phyloP scores from a whole-genome alignment of 1,140 invertebrate species.

The Scaptomyza montana region DNA sequence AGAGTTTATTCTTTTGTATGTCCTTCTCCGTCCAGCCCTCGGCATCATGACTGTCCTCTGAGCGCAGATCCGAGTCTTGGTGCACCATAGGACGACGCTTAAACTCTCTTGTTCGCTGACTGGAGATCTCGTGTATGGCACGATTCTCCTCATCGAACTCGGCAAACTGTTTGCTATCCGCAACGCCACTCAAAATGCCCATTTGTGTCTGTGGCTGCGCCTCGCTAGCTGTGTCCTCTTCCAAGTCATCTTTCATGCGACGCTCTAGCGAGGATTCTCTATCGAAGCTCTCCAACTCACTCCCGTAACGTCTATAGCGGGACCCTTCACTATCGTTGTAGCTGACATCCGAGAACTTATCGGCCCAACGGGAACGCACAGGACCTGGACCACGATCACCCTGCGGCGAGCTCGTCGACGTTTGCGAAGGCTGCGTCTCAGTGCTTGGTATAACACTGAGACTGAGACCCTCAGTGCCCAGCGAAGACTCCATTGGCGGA shows the following conservation, averaged over 20 bases:
- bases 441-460: conserved; percentile 81
- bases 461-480: conserved; percentile 75
- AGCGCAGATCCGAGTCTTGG: conserved; percentile 82
- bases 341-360: conserved; percentile 84
- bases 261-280: conserved; percentile 83
- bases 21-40: conserved; percentile 78
- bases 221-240: conserved; percentile 70
- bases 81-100: conserved; percentile 79
- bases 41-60: conserved; percentile 78
- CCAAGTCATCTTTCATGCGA: conserved; percentile 79
- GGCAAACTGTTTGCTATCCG: conserved; percentile 79
- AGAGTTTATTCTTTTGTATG: conserved; percentile 74
- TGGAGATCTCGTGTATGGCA: conserved; percentile 82
- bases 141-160: conserved; percentile 83
- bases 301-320: conserved; percentile 71
- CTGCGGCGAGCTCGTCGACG: conserved; percentile 85
- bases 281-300: conserved; percentile 83
- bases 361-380: conserved; percentile 84
- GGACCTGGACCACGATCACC: conserved; percentile 83
- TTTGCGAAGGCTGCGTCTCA: conserved; percentile 82
- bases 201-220: conserved; percentile 63
- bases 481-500: conserved; percentile 56
- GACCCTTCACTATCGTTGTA: conserved; percentile 84
- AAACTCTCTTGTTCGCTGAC: conserved; percentile 72
- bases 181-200: conserved; percentile 67